phyloP scores from a whole-genome alignment of 23 tunicate species.

The Halocynthia roretzi region DNA sequence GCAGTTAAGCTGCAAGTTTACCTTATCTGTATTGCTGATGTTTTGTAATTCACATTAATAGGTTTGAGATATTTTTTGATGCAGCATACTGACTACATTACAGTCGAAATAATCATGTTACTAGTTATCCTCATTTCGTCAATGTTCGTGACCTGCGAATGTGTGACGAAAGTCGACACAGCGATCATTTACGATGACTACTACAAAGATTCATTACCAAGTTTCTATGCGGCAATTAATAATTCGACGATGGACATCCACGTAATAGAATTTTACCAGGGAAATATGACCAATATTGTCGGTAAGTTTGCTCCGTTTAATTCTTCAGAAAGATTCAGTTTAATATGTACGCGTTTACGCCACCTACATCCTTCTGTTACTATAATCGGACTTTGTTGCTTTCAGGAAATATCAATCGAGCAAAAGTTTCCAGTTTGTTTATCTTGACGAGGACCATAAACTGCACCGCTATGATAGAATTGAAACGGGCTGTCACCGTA shows the following conservation, averaged over 20 bases:
- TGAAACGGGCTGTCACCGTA: constrained; percentile 50
- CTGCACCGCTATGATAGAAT: constrained; percentile 62
- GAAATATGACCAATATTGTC: constrained; percentile 50
- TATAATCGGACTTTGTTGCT: neutral
- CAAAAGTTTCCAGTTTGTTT: constrained; percentile 49
- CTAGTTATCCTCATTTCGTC: neutral
- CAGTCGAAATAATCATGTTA: neutral
- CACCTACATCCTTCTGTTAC: neutral
- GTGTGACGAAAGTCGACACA: constrained; percentile 29
- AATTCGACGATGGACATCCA: constrained; percentile 16
- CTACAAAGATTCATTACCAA: constrained; percentile 37
- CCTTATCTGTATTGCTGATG: too few species aligned
- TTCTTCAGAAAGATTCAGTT: too few species aligned
- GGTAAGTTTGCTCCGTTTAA: constrained; percentile 19
- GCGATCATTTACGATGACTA: constrained; percentile 40
- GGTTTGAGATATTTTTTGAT: too few species aligned
- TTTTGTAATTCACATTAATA: too few species aligned
- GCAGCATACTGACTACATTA: too few species aligned
- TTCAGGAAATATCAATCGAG: constrained; percentile 31
- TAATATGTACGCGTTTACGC: neutral
- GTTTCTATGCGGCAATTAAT: constrained; percentile 31
- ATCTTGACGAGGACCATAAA: constrained; percentile 31
- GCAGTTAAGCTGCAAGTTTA: too few species aligned
- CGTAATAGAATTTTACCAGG: constrained; percentile 22
- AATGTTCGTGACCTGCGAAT: neutral